Evolutionary conservation across 2,797 vertebrate genomes (phyloP).

Genomic region (Tokudaia tokunoshimensis): DNA sequence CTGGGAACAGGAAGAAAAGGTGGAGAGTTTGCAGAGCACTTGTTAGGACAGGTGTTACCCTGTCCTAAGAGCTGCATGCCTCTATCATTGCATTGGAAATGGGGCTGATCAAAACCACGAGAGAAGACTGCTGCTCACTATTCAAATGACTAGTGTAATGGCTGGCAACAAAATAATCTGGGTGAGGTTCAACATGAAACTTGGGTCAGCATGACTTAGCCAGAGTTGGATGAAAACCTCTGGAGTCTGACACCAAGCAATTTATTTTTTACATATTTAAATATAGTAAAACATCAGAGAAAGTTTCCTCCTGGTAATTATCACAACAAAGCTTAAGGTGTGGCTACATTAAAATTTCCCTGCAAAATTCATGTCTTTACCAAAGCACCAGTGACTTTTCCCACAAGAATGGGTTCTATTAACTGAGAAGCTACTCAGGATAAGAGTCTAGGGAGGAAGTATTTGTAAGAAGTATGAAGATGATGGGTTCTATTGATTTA

Average conservation of each 20-base stretch:
- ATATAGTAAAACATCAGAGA: neutral
- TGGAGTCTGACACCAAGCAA: neutral
- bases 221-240: neutral
- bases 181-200: neutral
- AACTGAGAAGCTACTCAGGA: neutral
- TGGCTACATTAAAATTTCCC: neutral
- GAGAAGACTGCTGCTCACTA: neutral
- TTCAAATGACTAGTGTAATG: neutral
- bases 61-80: neutral
- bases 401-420: neutral
- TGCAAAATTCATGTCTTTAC: neutral
- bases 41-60: neutral
- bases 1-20: neutral
- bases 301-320: neutral
- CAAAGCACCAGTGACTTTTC: neutral
- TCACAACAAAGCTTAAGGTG: neutral
- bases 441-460: neutral
- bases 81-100: neutral
- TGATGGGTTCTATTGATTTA: neutral
- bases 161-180: neutral
- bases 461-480: neutral
- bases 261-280: neutral
- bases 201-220: neutral
- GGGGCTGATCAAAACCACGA: constrained; percentile 35
- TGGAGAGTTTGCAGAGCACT: neutral